Percentiles rank a stretch among this genome's conserved stretches.
Conservation (phyloP, 2,113 vertebrate genomes). For the Channa argus region DNA sequence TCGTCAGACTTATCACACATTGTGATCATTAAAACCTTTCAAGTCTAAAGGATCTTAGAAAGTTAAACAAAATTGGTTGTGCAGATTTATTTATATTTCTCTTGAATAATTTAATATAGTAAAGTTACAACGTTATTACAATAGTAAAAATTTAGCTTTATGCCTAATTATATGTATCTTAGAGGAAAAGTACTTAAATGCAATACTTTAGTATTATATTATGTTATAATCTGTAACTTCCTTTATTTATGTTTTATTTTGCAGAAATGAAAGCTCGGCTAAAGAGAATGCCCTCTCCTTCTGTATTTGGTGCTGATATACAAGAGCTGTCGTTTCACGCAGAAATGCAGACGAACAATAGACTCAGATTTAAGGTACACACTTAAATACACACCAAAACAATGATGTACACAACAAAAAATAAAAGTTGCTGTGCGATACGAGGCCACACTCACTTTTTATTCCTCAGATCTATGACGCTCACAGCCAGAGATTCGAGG, state of each 20-base stretch:
- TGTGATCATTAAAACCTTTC: too few relatives aligned
- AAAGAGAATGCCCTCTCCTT: constrained; percentile 85
- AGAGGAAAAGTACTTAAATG: too few relatives aligned
- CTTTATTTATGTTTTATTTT: constrained; percentile 63
- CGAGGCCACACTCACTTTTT: not conserved
- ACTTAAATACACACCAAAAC: not conserved
- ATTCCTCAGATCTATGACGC: constrained; percentile 88
- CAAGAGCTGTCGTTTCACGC: constrained; percentile 79
- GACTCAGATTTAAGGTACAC: constrained; percentile 92
- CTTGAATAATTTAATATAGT: too few relatives aligned
- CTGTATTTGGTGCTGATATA: constrained; percentile 88
- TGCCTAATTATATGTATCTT: too few relatives aligned
- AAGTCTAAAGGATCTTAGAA: not conserved
- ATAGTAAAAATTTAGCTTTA: too few relatives aligned
- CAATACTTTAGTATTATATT: too few relatives aligned
- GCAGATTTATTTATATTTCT: too few relatives aligned
- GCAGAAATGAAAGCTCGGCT: constrained; percentile 77
- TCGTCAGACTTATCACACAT: not conserved
- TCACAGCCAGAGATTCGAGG: constrained; percentile 85
- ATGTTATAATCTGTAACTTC: not conserved
- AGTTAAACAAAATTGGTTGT: too few relatives aligned
- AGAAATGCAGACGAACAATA: constrained; percentile 88
- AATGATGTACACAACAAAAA: not conserved
- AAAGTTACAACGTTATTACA: too few relatives aligned
- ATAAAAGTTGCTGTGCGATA: constrained; percentile 17